These are phyloP conservation scores for Cataglyphis albicans DNA, from an alignment of 2,888 invertebrate genomes.

Conservation along the genomic window DNA sequence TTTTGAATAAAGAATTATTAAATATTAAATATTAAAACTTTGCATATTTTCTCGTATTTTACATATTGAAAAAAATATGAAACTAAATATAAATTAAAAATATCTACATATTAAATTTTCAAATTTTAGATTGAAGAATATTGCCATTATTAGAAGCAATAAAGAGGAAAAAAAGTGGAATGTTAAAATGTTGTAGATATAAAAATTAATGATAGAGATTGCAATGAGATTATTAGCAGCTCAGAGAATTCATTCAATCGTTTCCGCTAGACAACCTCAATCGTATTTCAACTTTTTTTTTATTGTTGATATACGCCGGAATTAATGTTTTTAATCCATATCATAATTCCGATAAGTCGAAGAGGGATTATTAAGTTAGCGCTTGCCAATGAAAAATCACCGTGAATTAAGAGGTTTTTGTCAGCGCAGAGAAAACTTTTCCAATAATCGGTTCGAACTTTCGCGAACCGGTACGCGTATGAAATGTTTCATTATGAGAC, in stretches of 20 bases:
- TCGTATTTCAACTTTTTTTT: neutral
- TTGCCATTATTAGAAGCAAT: neutral
- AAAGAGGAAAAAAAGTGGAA: neutral
- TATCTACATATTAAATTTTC: neutral
- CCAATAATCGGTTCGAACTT: conserved; percentile 46
- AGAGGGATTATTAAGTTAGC: conserved; percentile 28
- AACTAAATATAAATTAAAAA: neutral
- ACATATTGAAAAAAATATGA: neutral
- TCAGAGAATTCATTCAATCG: neutral
- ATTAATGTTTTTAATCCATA: conserved; percentile 18
- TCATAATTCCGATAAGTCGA: conserved; percentile 8
- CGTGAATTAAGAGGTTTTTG: conserved; percentile 41
- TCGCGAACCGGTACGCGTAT: conserved; percentile 29
- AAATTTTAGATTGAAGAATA: neutral
- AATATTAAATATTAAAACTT: conserved; percentile 6
- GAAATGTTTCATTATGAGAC: conserved; percentile 41
- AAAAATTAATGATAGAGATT: neutral
- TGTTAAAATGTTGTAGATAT: neutral
- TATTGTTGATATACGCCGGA: neutral
- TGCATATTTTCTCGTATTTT: neutral
- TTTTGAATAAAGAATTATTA: conserved; percentile 3
- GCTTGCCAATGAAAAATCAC: conserved; percentile 37
- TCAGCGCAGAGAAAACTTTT: conserved; percentile 38
- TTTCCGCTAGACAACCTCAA: neutral
- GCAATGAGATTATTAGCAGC: neutral